These are phyloP conservation scores for Pelosia muscerda DNA, from an alignment of 2,888 invertebrate genomes.

Conservation along the genomic window DNA sequence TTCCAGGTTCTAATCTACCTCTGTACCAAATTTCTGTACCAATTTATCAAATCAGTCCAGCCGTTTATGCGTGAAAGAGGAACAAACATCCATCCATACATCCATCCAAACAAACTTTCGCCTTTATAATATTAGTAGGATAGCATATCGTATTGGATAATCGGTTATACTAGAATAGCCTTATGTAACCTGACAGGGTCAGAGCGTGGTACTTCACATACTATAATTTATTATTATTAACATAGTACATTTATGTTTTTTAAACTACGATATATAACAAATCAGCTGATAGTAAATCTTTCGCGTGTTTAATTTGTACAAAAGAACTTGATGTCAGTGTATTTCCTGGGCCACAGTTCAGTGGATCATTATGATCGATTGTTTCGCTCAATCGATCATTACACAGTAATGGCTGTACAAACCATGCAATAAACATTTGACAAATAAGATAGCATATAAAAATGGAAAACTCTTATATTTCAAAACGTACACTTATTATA, in stretches of 20 bases:
- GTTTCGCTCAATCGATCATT: not conserved
- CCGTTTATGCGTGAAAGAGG: no score
- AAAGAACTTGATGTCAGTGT: not conserved
- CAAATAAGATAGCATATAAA: not conserved
- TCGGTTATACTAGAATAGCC: not conserved
- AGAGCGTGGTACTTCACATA: not conserved
- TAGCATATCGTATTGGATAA: not conserved
- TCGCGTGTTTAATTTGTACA: not conserved
- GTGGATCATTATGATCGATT: not conserved
- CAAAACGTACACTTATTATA: no score
- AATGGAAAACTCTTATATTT: not conserved
- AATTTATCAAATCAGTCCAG: no score
- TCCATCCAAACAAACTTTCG: no score
- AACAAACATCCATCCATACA: no score
- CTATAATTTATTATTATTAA: not conserved
- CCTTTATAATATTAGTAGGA: no score
- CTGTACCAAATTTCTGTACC: no score
- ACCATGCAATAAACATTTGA: not conserved
- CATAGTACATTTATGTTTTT: not conserved
- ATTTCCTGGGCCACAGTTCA: not conserved
- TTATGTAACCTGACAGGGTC: not conserved
- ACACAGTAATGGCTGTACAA: not conserved
- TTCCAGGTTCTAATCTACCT: no score
- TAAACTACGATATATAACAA: not conserved
- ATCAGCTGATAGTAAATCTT: constrained; percentile 4